Percentiles rank a stretch among this genome's conserved stretches.
Conservation (phyloP, 2,888 invertebrate genomes). For the Melanostoma mellinum region DNA sequence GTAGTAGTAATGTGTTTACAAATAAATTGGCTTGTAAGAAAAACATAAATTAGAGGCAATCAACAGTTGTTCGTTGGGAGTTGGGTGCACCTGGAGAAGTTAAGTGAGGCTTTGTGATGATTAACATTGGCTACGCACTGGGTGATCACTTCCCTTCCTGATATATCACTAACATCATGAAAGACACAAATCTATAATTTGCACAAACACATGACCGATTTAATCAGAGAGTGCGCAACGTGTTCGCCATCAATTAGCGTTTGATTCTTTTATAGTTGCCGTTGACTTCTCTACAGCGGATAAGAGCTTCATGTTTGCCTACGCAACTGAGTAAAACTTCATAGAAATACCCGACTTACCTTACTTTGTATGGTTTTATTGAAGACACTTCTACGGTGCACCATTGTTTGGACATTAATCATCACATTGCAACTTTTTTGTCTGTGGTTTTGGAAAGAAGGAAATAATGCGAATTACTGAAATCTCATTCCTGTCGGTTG, state of each 20-base stretch:
- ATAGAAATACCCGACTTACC: background rate
- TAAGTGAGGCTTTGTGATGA: background rate
- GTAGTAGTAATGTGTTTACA: slow-evolving; percentile 27
- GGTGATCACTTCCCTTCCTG: background rate
- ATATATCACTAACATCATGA: too few relatives aligned
- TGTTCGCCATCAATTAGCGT: too few relatives aligned
- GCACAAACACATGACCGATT: too few relatives aligned
- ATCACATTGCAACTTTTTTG: slow-evolving; percentile 30
- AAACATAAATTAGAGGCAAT: slow-evolving; percentile 50
- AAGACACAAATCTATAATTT: too few relatives aligned
- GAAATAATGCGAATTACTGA: background rate
- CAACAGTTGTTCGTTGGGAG: slow-evolving; percentile 17
- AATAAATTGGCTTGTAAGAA: slow-evolving; percentile 47
- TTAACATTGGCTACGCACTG: background rate
- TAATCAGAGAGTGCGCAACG: too few relatives aligned
- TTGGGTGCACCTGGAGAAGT: too few relatives aligned
- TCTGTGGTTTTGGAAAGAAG: slow-evolving; percentile 24
- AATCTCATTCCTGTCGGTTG: too few relatives aligned
- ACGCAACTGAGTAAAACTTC: slow-evolving; percentile 26
- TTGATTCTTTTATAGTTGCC: too few relatives aligned
- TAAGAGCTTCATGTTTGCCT: slow-evolving; percentile 4
- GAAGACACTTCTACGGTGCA: slow-evolving; percentile 18
- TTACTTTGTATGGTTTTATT: too few relatives aligned
- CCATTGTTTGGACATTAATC: slow-evolving; percentile 50
- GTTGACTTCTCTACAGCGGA: too few relatives aligned